phyloP scores from a whole-genome alignment of 2,888 invertebrate genomes.

The Homarus gammarus region DNA sequence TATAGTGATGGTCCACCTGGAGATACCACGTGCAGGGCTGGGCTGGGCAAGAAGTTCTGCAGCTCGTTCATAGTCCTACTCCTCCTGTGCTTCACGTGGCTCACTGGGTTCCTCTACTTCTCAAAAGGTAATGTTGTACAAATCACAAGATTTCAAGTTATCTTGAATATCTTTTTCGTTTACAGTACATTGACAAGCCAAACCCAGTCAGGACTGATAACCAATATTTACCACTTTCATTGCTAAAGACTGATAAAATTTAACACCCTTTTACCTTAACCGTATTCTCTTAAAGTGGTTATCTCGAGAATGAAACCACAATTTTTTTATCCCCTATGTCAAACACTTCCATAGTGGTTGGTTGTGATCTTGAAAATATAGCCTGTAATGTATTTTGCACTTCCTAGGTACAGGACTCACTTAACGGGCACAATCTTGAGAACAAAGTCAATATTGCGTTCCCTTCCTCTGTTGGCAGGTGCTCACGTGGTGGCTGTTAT shows the following conservation, averaged over 20 bases:
- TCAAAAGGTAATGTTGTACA: constrained; percentile 76
- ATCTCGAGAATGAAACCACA: not conserved
- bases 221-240: too few relatives aligned
- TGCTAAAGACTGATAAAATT: too few relatives aligned
- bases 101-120: constrained; percentile 80
- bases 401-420: too few relatives aligned
- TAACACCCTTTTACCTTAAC: too few relatives aligned
- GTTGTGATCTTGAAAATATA: too few relatives aligned
- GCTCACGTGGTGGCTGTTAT: constrained; percentile 80
- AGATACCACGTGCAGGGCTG: not conserved
- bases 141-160: not conserved
- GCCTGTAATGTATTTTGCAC: too few relatives aligned
- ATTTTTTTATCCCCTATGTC: not conserved
- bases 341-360: too few relatives aligned
- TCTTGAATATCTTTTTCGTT: not conserved
- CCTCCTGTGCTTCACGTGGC: constrained; percentile 81
- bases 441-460: too few relatives aligned
- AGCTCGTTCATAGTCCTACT: constrained; percentile 80
- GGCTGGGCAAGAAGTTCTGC: constrained; percentile 78
- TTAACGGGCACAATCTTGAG: too few relatives aligned
- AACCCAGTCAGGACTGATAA: too few relatives aligned
- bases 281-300: not conserved
- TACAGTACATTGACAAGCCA: too few relatives aligned
- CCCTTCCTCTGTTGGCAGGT: not conserved
- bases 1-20: not conserved